Evolutionary conservation across 2,888 invertebrate genomes (phyloP).

Genomic region (Acanthococcus lagerstroemiae): DNA sequence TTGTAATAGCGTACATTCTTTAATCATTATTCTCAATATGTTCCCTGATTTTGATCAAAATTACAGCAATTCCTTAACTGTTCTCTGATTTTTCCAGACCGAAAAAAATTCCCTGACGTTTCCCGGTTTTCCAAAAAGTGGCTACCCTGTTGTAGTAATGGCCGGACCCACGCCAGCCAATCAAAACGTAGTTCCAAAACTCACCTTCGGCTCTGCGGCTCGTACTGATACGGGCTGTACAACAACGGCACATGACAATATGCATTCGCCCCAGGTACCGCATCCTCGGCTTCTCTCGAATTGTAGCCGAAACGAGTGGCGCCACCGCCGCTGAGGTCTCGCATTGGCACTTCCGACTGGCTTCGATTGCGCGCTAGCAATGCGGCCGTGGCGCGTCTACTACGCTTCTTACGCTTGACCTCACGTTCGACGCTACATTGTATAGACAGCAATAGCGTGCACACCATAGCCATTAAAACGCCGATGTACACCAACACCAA

Average conservation of each 20-base stretch:
- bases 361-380: slow-evolving; percentile 39
- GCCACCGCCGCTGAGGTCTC: slow-evolving; percentile 3
- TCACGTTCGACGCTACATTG: slow-evolving; percentile 52
- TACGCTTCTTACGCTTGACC: slow-evolving; percentile 41
- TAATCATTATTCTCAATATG: too few species aligned
- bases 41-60: too few species aligned
- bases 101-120: too few species aligned
- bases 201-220: slow-evolving; percentile 6
- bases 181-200: neutral
- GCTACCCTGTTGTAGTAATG: too few species aligned
- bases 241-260: slow-evolving; percentile 4
- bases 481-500: slow-evolving; percentile 59
- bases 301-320: neutral
- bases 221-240: slow-evolving; percentile 27
- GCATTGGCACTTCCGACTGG: slow-evolving; percentile 22
- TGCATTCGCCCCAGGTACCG: neutral
- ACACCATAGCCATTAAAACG: slow-evolving; percentile 52
- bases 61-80: too few species aligned
- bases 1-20: too few species aligned
- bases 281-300: neutral
- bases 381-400: slow-evolving; percentile 42
- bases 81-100: too few species aligned
- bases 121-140: too few species aligned
- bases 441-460: slow-evolving; percentile 52
- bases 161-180: too few species aligned